A percentile compares a stretch with the other conserved stretches of the same genome.
Evolutionary conservation across 2,888 invertebrate genomes (phyloP).

Genomic region (Didymodactylos carnosus): DNA sequence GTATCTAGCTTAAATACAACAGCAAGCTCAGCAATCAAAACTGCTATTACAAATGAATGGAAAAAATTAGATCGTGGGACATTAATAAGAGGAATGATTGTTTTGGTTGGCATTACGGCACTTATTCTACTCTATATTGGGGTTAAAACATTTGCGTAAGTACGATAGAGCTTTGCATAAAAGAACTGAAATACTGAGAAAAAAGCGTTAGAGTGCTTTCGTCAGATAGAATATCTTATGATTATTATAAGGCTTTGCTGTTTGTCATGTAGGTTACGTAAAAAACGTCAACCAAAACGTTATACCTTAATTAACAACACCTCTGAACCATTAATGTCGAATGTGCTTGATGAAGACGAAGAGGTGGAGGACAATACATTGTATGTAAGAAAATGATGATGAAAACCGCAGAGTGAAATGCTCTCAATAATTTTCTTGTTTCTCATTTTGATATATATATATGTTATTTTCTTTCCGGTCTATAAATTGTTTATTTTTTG

Average conservation of each 20-base stretch:
- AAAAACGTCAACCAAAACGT: background rate
- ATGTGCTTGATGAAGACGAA: background rate
- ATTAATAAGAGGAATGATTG: background rate
- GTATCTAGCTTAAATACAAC: too few relatives aligned
- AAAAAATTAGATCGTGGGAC: background rate
- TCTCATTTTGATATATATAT: too few relatives aligned
- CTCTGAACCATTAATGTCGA: background rate
- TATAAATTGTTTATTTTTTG: too few relatives aligned
- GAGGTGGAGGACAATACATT: background rate
- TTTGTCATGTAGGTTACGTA: constrained; percentile 1
- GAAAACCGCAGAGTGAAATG: too few relatives aligned
- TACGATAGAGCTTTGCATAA: background rate
- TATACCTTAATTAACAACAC: background rate
- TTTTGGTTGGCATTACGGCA: background rate
- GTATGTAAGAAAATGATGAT: background rate
- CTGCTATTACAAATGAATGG: too few relatives aligned
- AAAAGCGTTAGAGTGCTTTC: too few relatives aligned
- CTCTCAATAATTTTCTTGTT: background rate
- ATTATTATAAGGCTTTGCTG: too few relatives aligned
- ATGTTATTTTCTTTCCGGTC: too few relatives aligned
- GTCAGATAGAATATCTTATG: too few relatives aligned
- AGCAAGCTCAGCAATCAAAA: too few relatives aligned
- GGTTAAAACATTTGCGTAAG: background rate
- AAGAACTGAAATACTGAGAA: too few relatives aligned
- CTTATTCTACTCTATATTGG: background rate